Evolutionary conservation across 2,797 vertebrate genomes (phyloP).

Genomic region (Amblyraja radiata): DNA sequence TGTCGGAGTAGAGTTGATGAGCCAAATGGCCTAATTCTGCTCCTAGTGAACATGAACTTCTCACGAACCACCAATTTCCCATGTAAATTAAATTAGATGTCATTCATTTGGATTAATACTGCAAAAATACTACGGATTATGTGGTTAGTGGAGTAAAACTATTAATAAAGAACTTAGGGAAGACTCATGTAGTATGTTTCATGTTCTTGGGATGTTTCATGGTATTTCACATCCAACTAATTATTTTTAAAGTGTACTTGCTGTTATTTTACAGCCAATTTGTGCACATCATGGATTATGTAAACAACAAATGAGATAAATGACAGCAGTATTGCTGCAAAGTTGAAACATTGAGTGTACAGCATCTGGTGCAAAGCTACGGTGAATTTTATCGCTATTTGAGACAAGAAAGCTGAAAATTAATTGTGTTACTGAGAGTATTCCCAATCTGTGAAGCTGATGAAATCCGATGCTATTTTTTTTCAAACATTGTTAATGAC

Average conservation of each 20-base stretch:
- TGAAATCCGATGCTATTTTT: not conserved
- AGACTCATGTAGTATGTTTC: not conserved
- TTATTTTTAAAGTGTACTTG: not conserved
- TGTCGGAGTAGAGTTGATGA: too few relatives aligned
- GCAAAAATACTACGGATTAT: not conserved
- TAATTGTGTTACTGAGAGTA: not conserved
- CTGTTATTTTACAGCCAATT: not conserved
- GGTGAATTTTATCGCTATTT: not conserved
- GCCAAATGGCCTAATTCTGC: too few relatives aligned
- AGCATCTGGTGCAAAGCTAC: not conserved
- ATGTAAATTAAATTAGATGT: not conserved
- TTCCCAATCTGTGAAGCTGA: not conserved
- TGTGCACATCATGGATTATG: not conserved
- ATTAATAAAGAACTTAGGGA: not conserved
- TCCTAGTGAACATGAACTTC: not conserved
- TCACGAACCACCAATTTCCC: too few relatives aligned
- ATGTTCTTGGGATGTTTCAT: not conserved
- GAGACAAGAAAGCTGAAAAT: not conserved
- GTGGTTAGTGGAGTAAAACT: not conserved
- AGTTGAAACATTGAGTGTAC: not conserved
- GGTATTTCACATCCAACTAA: not conserved
- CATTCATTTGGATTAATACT: not conserved
- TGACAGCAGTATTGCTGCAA: not conserved
- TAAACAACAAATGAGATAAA: constrained; percentile 20
- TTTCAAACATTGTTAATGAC: not conserved